Evolutionary conservation across 2,113 vertebrate genomes (phyloP).

Genomic region (Grantiella picta): DNA sequence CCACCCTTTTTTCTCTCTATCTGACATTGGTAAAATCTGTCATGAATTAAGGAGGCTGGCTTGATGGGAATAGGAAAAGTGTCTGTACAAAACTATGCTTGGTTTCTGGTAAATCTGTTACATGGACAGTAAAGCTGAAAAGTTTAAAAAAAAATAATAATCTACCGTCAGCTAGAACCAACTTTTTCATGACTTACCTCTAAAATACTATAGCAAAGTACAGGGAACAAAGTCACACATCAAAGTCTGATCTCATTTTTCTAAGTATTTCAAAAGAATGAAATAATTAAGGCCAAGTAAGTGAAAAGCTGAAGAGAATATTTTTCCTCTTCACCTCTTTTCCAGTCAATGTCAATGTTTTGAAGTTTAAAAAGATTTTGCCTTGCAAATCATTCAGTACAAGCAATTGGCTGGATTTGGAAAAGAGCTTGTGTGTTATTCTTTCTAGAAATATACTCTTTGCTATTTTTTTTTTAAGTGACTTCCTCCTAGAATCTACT

Average conservation of each 20-base stretch:
- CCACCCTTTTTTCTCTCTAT: neutral
- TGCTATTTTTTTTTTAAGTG: neutral
- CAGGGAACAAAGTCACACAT: neutral
- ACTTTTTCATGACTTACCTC: neutral
- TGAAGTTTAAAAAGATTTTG: neutral
- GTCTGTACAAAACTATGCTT: neutral
- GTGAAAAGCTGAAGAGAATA: neutral
- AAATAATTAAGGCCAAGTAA: neutral
- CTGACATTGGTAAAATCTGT: neutral
- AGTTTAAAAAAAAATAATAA: no score
- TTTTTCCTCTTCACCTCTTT: neutral
- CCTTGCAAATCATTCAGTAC: neutral
- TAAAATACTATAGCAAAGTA: neutral
- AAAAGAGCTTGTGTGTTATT: neutral
- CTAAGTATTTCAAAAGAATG: neutral
- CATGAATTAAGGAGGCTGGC: neutral
- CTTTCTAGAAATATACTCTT: neutral
- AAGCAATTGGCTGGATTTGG: neutral
- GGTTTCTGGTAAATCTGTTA: neutral
- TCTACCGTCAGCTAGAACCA: neutral
- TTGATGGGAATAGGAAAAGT: neutral
- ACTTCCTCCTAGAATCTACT: neutral
- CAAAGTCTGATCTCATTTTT: neutral
- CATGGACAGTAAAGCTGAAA: neutral
- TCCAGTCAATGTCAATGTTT: neutral